phyloP scores from a whole-genome alignment of 2,797 vertebrate genomes.

The Aratinga solstitialis region DNA sequence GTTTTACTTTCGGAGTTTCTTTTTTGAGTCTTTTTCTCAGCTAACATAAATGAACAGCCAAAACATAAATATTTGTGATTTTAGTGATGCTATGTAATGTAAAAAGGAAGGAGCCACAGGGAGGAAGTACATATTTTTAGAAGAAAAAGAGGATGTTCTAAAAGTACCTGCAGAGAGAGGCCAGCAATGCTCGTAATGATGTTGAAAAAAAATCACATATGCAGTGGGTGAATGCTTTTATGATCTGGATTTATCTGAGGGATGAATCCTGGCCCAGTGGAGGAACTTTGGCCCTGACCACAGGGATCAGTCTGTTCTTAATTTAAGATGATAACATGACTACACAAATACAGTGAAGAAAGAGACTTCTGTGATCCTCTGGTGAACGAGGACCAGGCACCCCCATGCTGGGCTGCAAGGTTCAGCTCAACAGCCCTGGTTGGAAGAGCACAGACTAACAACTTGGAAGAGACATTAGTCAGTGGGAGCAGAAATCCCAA shows the following conservation, averaged over 20 bases:
- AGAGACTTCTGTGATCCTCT: not conserved
- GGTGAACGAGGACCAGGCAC: not conserved
- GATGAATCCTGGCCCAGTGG: not conserved
- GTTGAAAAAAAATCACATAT: not conserved
- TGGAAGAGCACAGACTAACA: not conserved
- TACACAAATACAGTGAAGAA: not conserved
- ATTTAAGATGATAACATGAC: not conserved
- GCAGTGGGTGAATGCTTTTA: not conserved
- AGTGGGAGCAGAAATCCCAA: not conserved
- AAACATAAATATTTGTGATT: not conserved
- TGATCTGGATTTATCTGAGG: not conserved
- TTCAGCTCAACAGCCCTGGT: not conserved
- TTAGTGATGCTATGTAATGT: not conserved
- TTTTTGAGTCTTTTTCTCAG: not conserved
- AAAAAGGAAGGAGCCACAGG: slow-evolving; percentile 3
- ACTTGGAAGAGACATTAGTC: not conserved
- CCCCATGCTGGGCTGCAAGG: not conserved
- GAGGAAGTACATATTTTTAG: slow-evolving; percentile 36
- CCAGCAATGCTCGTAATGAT: not conserved
- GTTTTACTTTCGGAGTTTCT: not conserved
- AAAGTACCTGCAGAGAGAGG: not conserved
- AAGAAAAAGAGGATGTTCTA: slow-evolving; percentile 8
- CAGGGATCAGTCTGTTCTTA: not conserved
- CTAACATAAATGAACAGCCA: not conserved
- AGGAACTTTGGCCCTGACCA: not conserved